Base-by-base conservation (phyloP, 2,113 vertebrate genomes). In the Istiophorus platypterus region DNA sequence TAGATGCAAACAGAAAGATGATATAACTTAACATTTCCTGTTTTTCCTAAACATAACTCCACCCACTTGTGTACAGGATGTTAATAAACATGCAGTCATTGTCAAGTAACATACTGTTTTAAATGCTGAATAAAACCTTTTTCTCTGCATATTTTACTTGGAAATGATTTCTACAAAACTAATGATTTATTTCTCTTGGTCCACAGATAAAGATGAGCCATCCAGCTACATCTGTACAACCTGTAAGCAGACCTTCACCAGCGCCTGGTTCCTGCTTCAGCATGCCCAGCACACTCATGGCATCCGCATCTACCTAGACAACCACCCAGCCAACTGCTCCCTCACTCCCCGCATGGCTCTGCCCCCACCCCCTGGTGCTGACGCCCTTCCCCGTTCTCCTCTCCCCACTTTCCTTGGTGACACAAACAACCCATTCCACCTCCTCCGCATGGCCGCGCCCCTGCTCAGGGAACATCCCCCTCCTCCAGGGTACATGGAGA, bases 141-240 rank as follows among this genome's bases (percentile, higher is more conserved):
- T 49, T 64, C 14, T 64, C 17, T 18, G 7, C 14, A 26, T 74
- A 26, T 78, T 70, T 52, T 5, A 45, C 27, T 72, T 70, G n/a
- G 22, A 34, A 4, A 4, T 57, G 9, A 0, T 68, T 66, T 66
- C 47, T 31, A 27, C 13, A 29, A 5, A 24, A 72, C 37, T 86
- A 0, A 77, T 20, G 9, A 10, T 52, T 58, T 79, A n/a, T 81
- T 27, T 77, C 62, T 85, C 89, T 90, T 86, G 89, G 88, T 86
- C 94, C 87, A 71, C 94, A 99, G 98, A 97, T 95, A 99, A 99
- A 96, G 96, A 99, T 92, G 98, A 99, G 95, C 98, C 98, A 89
- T 98, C 98, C 94, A 99, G 97, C 96, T 99, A 99, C 96, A 99
- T 99, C 96, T 99, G 98, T 96, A 99, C 98, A 88, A 97, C 97